A percentile compares a stretch with the other conserved stretches of the same genome.
phyloP scores from a whole-genome alignment of 2,113 vertebrate genomes.

The Drymodes brunneopygia region DNA sequence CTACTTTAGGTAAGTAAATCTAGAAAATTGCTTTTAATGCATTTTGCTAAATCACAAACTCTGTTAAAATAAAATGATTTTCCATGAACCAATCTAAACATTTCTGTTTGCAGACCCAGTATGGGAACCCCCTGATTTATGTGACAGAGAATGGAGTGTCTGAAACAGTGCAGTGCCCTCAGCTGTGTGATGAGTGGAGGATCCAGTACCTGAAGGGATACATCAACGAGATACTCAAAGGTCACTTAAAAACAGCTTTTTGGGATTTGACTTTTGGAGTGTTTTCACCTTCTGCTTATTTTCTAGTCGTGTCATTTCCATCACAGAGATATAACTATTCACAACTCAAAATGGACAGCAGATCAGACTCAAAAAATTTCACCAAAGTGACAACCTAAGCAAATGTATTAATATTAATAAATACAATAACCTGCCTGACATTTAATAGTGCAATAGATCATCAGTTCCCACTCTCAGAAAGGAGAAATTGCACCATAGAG shows the following conservation, averaged over 20 bases:
- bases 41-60: background rate
- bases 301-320: background rate
- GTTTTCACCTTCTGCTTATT: background rate
- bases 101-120: conserved; percentile 80
- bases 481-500: background rate
- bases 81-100: background rate
- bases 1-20: background rate
- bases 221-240: conserved; percentile 94
- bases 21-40: background rate
- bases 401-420: background rate
- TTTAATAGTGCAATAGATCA: background rate
- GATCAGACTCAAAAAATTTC: background rate
- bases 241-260: conserved; percentile 54
- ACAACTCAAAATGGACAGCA: background rate
- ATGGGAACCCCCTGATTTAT: conserved; percentile 86
- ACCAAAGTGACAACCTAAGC: background rate
- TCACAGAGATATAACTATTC: background rate
- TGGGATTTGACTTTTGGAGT: background rate
- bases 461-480: background rate
- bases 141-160: conserved; percentile 92
- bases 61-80: background rate
- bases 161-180: conserved; percentile 79
- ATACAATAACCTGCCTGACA: background rate
- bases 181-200: conserved; percentile 90
- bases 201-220: conserved; percentile 88